These are phyloP conservation scores for Phymanthus crucifer DNA, from an alignment of 92 coral and sea anemone genomes.

Conservation along the genomic window DNA sequence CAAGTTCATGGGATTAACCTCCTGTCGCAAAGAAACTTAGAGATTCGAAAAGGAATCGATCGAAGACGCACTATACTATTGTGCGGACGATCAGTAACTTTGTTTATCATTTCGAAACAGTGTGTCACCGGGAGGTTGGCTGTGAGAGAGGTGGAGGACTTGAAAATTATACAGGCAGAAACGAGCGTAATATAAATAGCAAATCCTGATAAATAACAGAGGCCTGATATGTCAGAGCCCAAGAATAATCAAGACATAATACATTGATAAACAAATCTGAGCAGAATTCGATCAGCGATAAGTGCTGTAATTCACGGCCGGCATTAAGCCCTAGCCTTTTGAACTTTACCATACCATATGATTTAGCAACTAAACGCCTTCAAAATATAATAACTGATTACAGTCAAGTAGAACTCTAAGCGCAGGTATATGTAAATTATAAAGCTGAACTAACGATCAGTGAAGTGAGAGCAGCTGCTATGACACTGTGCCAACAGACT, in stretches of 20 bases:
- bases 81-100: too few relatives aligned
- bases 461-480: not conserved
- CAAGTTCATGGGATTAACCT: too few relatives aligned
- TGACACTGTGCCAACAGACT: not conserved
- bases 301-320: not conserved
- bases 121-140: not conserved
- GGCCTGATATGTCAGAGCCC: not conserved
- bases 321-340: not conserved
- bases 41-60: not conserved
- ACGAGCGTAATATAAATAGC: not conserved
- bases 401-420: not conserved
- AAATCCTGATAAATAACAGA: not conserved
- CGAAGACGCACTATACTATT: not conserved
- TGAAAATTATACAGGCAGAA: not conserved
- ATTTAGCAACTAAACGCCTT: not conserved
- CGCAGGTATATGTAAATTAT: not conserved
- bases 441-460: conserved; percentile 11
- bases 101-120: not conserved
- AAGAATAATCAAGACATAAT: not conserved
- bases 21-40: not conserved
- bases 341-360: not conserved
- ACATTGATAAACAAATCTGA: not conserved
- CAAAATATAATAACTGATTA: not conserved
- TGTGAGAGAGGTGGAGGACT: not conserved
- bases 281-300: not conserved